A percentile compares a stretch with the other conserved stretches of the same genome.
Conservation (phyloP, 2,797 vertebrate genomes). For the Chiloscyllium punctatum region DNA sequence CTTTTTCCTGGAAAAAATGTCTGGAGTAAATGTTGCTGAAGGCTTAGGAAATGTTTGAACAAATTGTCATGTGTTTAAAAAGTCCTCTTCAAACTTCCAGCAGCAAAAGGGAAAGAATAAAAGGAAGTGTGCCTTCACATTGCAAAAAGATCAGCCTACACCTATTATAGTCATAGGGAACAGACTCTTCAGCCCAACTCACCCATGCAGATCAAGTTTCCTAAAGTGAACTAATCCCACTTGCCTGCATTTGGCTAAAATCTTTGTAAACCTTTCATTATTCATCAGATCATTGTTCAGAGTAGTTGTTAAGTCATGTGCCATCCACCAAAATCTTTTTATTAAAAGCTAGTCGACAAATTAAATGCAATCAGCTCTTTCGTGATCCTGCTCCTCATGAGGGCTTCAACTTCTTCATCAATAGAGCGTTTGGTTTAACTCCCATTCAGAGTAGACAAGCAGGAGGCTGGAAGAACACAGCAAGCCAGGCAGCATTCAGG, state of each 20-base stretch:
- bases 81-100: neutral
- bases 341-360: neutral
- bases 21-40: neutral
- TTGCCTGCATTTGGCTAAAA: too few species aligned
- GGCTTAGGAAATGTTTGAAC: too few species aligned
- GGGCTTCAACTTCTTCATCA: neutral
- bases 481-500: too few species aligned
- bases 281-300: neutral
- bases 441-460: too few species aligned
- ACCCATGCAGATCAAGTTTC: too few species aligned
- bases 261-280: too few species aligned
- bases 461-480: too few species aligned
- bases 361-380: neutral
- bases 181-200: too few species aligned
- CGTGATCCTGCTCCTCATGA: neutral
- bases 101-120: neutral
- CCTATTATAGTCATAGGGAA: too few species aligned
- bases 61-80: neutral
- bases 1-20: too few species aligned
- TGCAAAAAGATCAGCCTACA: neutral
- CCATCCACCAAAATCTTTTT: neutral
- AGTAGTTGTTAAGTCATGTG: neutral
- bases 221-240: too few species aligned
- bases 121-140: neutral
- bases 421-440: neutral